Percentiles rank a stretch among this genome's conserved stretches.
phyloP scores from a whole-genome alignment of 2,797 vertebrate genomes.

The Macroramphosus scolopax region DNA sequence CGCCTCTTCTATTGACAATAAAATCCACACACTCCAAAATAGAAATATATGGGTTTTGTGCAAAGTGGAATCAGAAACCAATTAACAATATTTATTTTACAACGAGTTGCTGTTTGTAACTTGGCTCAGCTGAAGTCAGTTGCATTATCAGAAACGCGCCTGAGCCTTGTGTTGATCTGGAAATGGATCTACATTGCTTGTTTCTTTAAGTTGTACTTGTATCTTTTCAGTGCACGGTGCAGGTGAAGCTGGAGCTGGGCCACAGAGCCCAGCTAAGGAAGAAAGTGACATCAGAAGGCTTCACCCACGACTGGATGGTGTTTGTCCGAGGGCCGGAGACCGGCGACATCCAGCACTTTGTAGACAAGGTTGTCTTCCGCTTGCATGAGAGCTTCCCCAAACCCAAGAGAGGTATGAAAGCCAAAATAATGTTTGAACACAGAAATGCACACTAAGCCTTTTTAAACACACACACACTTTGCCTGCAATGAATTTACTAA shows the following conservation, averaged over 20 bases:
- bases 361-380: slow-evolving; percentile 96
- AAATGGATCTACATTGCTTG: too few relatives aligned
- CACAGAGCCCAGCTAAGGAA: slow-evolving; percentile 95
- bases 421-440: neutral
- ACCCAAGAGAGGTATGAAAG: slow-evolving; percentile 92
- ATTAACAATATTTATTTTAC: slow-evolving; percentile 12
- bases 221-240: slow-evolving; percentile 89
- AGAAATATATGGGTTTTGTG: slow-evolving; percentile 33
- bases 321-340: slow-evolving; percentile 96
- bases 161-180: neutral
- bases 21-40: slow-evolving; percentile 16
- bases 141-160: too few relatives aligned
- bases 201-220: too few relatives aligned
- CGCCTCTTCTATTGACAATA: slow-evolving; percentile 18
- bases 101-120: too few relatives aligned
- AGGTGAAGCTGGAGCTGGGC: slow-evolving; percentile 98
- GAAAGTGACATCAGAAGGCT: slow-evolving; percentile 94
- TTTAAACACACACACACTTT: too few relatives aligned
- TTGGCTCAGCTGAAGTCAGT: too few relatives aligned
- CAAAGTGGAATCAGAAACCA: slow-evolving; percentile 30
- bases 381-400: slow-evolving; percentile 98
- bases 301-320: slow-evolving; percentile 99
- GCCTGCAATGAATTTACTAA: too few relatives aligned
- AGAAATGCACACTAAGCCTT: neutral
- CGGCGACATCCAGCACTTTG: slow-evolving; percentile 97